These are phyloP conservation scores for Varroa destructor DNA, from an alignment of 1,140 invertebrate species.

Conservation along the genomic window DNA sequence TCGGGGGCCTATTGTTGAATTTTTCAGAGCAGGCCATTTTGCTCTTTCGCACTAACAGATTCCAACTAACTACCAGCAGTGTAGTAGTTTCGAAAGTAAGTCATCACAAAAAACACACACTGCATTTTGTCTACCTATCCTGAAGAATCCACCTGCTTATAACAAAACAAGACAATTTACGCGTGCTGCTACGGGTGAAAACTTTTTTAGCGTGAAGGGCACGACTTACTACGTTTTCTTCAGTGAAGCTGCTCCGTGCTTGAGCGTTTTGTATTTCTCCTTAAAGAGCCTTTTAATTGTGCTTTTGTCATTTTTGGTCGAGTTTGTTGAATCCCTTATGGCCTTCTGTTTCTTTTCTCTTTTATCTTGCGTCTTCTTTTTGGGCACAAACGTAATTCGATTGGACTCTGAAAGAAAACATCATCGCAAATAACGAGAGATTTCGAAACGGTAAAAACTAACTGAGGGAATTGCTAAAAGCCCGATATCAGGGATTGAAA, in stretches of 20 bases:
- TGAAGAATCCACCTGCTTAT: too few species aligned
- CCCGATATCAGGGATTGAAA: not conserved
- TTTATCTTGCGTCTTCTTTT: slow-evolving; percentile 35
- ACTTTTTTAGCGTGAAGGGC: too few species aligned
- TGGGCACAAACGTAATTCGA: slow-evolving; percentile 33
- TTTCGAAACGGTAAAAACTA: slow-evolving; percentile 29
- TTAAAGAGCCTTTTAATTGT: slow-evolving; percentile 34
- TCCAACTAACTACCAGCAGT: too few species aligned
- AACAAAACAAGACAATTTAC: too few species aligned
- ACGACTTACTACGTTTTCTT: too few species aligned
- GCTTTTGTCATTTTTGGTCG: slow-evolving; percentile 34
- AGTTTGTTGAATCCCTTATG: slow-evolving; percentile 38
- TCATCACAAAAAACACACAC: too few species aligned
- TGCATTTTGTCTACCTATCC: too few species aligned
- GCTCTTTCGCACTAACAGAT: too few species aligned
- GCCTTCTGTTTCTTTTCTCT: slow-evolving; percentile 31
- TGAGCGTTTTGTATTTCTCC: slow-evolving; percentile 30
- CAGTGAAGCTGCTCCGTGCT: not conserved
- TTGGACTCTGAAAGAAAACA: slow-evolving; percentile 32
- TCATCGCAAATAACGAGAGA: slow-evolving; percentile 30
- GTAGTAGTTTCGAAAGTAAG: too few species aligned
- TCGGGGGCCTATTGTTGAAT: too few species aligned
- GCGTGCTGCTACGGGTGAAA: too few species aligned
- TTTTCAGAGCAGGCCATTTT: too few species aligned
- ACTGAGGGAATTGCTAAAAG: not conserved